Conservation (phyloP, 2,113 vertebrate species). For the human region GRCh38 chr17:5182501-5183000, state of each 20-base stretch:
- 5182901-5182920: conserved; percentile 45
- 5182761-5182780: conserved; percentile 53
- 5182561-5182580: background rate
- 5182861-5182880: conserved; percentile 46
- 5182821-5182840: conserved; percentile 35
- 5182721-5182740: conserved; percentile 51
- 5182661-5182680: background rate
- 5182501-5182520: conserved; percentile 45
- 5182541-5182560: background rate
- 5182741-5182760: background rate
- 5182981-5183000: background rate
- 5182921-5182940: conserved; percentile 44
- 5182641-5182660: conserved; percentile 33
- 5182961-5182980: conserved; percentile 34
- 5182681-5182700: conserved; percentile 43
- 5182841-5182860: conserved; percentile 52
- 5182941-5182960: conserved; percentile 42
- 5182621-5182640: background rate
- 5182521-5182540: conserved; percentile 30
- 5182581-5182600: background rate
- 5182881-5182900: conserved; percentile 60
- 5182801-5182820: conserved; percentile 58
- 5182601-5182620: background rate
- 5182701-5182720: conserved; percentile 24
- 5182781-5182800: conserved; percentile 41